phyloP scores from a whole-genome alignment of 2,888 invertebrate species.

The Athetis lepigone region DNA sequence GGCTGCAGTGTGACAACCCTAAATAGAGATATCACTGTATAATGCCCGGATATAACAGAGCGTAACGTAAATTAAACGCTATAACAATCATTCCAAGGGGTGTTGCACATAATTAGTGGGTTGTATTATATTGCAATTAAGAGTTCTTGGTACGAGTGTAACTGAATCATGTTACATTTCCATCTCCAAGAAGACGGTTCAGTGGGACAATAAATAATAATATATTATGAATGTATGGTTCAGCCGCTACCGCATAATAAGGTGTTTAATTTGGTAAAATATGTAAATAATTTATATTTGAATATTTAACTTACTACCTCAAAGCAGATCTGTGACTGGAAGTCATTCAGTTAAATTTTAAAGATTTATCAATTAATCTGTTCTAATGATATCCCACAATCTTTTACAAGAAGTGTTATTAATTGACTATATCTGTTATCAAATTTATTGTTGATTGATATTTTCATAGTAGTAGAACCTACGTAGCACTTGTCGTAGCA shows the following conservation, averaged over 20 bases:
- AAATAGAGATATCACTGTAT: conserved; percentile 7
- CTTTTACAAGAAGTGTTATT: neutral
- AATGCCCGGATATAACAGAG: conserved; percentile 6
- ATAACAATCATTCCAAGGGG: conserved; percentile 26
- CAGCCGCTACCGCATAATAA: neutral
- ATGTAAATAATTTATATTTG: neutral
- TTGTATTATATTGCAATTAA: conserved; percentile 28
- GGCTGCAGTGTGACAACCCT: conserved; percentile 23
- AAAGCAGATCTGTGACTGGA: neutral
- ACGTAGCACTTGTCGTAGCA: conserved; percentile 12
- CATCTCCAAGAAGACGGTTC: conserved; percentile 5
- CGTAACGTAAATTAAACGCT: conserved; percentile 38
- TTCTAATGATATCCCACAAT: neutral
- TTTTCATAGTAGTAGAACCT: neutral
- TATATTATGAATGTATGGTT: neutral
- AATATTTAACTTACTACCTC: too few relatives aligned
- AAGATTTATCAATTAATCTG: neutral
- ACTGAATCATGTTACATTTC: conserved; percentile 8
- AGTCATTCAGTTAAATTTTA: neutral
- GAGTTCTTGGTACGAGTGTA: conserved; percentile 15
- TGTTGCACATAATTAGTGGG: conserved; percentile 24
- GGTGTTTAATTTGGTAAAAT: neutral
- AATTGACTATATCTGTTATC: too few relatives aligned
- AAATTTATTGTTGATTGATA: neutral
- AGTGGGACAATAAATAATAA: neutral